Evolutionary conservation across 2,113 vertebrate species (phyloP).

Genomic region (Melanerpes aurifrons): DNA sequence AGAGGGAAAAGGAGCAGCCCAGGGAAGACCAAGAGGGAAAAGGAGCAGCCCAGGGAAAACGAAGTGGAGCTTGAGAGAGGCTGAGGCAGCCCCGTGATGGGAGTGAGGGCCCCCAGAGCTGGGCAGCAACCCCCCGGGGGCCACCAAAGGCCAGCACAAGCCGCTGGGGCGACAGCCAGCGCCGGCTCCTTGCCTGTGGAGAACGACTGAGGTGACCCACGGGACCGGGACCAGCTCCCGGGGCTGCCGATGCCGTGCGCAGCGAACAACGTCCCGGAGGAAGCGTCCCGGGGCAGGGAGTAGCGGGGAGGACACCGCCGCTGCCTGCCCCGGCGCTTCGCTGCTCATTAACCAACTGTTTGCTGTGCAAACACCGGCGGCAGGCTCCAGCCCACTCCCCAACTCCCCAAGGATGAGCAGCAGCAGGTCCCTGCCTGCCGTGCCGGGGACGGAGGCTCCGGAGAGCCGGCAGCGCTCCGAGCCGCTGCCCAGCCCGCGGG

Average conservation of each 20-base stretch:
- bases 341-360: constrained; percentile 64
- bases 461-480: too few species aligned
- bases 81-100: background rate
- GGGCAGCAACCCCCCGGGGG: too few species aligned
- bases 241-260: rapidly evolving
- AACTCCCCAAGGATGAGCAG: too few species aligned
- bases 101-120: too few species aligned
- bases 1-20: too few species aligned
- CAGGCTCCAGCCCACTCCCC: background rate
- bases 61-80: rapidly evolving
- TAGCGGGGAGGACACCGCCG: background rate
- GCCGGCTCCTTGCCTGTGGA: background rate
- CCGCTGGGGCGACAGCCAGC: background rate
- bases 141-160: too few species aligned
- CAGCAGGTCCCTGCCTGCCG: background rate
- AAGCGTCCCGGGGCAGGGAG: background rate
- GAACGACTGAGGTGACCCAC: rapidly evolving
- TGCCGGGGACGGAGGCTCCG: background rate
- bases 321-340: background rate
- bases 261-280: rapidly evolving
- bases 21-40: too few species aligned
- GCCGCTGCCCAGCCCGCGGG: background rate
- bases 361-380: background rate
- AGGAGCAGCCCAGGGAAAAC: background rate
- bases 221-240: rapidly evolving